A percentile compares a stretch with the other conserved stretches of the same genome.
Conservation (phyloP, 2,888 invertebrate species). For the Criorhina ranunculi region DNA sequence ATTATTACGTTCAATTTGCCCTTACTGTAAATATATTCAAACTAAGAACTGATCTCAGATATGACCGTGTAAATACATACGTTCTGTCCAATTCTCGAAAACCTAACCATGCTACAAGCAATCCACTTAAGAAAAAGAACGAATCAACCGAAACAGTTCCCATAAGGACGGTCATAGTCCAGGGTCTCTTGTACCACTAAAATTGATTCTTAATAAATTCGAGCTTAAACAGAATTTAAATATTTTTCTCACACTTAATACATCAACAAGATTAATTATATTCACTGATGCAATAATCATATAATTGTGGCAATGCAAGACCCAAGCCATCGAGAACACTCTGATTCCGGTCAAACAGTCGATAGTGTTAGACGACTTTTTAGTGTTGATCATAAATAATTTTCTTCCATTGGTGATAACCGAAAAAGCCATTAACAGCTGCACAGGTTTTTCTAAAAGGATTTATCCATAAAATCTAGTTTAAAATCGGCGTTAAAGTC, state of each 20-base stretch:
- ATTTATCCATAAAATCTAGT: background rate
- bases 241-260: constrained; percentile 1
- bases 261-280: constrained; percentile 1
- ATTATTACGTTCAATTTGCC: constrained; percentile 68
- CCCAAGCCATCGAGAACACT: constrained; percentile 59
- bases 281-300: background rate
- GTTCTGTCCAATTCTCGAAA: constrained; percentile 74
- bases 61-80: constrained; percentile 1
- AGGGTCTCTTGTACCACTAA: constrained; percentile 66
- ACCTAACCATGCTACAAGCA: constrained; percentile 83
- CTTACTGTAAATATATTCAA: constrained; percentile 21
- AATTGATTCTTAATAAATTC: background rate
- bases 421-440: constrained; percentile 41
- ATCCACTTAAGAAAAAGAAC: constrained; percentile 86
- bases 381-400: constrained; percentile 40
- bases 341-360: constrained; percentile 34
- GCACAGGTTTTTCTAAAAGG: constrained; percentile 12
- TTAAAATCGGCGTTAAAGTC: background rate
- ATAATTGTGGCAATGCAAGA: constrained; percentile 35
- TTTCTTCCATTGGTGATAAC: constrained; percentile 44
- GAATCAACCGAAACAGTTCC: constrained; percentile 86
- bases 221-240: background rate
- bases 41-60: too few species aligned
- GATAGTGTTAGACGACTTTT: constrained; percentile 31
- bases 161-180: constrained; percentile 78